Conservation (phyloP, 2,888 invertebrate species). For the Chymomyza caudatula region DNA sequence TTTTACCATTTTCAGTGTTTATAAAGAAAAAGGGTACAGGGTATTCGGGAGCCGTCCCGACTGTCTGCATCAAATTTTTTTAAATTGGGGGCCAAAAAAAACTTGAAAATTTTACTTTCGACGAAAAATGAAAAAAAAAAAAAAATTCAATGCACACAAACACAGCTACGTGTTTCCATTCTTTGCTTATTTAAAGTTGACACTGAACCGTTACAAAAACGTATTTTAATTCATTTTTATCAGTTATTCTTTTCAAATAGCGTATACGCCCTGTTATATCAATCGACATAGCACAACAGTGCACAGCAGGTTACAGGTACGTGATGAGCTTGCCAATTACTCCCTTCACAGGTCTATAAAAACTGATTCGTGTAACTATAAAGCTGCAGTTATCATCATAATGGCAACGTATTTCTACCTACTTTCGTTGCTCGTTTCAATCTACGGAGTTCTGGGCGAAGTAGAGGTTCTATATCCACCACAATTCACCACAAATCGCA, state of each 20-base stretch:
- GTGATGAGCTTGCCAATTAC: not conserved
- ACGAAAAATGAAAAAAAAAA: too few species aligned
- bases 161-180: too few species aligned
- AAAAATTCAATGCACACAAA: too few species aligned
- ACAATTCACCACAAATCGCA: constrained; percentile 57
- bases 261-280: not conserved
- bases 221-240: not conserved
- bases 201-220: too few species aligned
- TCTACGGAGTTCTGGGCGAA: constrained; percentile 21
- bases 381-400: not conserved
- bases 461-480: constrained; percentile 61
- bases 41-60: too few species aligned
- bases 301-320: not conserved
- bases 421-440: not conserved
- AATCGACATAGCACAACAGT: not conserved
- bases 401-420: not conserved
- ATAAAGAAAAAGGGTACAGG: too few species aligned
- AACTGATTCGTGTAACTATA: not conserved
- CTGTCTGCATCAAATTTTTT: too few species aligned
- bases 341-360: not conserved
- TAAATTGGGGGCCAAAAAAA: too few species aligned
- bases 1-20: too few species aligned
- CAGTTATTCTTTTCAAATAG: not conserved
- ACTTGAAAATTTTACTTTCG: too few species aligned
- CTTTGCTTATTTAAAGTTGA: too few species aligned